Conservation (phyloP, 2,888 invertebrate species). For the Biston stratarius region DNA sequence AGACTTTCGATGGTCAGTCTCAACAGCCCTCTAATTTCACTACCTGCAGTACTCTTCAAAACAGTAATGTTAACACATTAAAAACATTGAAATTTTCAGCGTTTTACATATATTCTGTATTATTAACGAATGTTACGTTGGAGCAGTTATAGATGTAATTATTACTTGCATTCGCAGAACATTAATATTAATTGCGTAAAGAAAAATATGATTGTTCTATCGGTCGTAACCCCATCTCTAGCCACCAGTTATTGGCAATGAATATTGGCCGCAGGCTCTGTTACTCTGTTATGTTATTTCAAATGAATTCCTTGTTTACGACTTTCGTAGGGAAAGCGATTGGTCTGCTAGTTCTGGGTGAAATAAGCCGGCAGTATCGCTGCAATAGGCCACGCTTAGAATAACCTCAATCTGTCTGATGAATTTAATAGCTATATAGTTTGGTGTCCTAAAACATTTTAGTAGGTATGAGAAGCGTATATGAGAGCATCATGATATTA, state of each 20-base stretch:
- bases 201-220: neutral
- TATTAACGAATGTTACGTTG: no score
- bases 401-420: neutral
- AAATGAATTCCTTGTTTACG: slow-evolving; percentile 76
- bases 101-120: no score
- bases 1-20: no score
- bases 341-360: slow-evolving; percentile 12
- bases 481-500: no score
- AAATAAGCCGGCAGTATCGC: slow-evolving; percentile 10
- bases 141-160: no score
- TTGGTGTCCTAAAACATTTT: neutral
- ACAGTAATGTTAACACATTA: no score
- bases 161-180: no score
- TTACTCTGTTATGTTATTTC: slow-evolving; percentile 67
- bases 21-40: no score
- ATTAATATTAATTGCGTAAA: no score
- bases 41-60: no score
- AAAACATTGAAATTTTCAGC: no score
- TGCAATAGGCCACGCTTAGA: neutral
- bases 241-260: slow-evolving; percentile 38
- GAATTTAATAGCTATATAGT: neutral
- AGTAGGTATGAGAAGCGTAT: no score
- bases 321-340: slow-evolving; percentile 68
- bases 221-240: slow-evolving; percentile 9
- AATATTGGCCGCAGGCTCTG: slow-evolving; percentile 40